Percentiles rank a stretch among this genome's conserved stretches.
Conservation (phyloP, 2,888 invertebrate species). For the Drepanosiphum platanoidis region DNA sequence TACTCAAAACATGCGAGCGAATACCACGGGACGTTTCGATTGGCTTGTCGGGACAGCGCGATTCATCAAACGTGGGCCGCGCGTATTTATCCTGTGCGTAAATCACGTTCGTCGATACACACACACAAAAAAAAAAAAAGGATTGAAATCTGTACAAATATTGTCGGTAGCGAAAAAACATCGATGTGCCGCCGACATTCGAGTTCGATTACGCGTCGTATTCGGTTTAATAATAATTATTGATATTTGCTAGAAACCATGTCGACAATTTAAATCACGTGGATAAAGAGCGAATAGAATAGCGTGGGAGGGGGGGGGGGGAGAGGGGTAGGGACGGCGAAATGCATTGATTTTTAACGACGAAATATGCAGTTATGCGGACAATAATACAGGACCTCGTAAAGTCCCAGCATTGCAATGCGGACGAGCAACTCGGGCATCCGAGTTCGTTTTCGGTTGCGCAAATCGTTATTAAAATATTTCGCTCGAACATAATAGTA, state of each 20-base stretch:
- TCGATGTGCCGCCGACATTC: neutral
- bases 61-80: constrained; percentile 8
- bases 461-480: constrained; percentile 24
- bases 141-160: neutral
- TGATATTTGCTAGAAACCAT: constrained; percentile 5
- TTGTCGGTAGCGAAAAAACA: neutral
- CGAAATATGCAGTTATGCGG: neutral
- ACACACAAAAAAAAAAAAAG: constrained; percentile 30
- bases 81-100: neutral
- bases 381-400: neutral
- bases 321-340: too few species aligned
- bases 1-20: too few species aligned
- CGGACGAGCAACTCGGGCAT: neutral
- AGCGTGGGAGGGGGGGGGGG: too few species aligned
- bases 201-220: neutral
- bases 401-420: neutral
- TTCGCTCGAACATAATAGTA: neutral
- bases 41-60: neutral
- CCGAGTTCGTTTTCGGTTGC: neutral
- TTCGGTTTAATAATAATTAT: constrained; percentile 1
- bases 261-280: constrained; percentile 6
- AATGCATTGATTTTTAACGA: neutral
- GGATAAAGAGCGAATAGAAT: constrained; percentile 13
- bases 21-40: neutral
- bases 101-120: neutral